These are phyloP conservation scores for Elegia similella DNA, from an alignment of 2,888 invertebrate genomes.

Conservation along the genomic window DNA sequence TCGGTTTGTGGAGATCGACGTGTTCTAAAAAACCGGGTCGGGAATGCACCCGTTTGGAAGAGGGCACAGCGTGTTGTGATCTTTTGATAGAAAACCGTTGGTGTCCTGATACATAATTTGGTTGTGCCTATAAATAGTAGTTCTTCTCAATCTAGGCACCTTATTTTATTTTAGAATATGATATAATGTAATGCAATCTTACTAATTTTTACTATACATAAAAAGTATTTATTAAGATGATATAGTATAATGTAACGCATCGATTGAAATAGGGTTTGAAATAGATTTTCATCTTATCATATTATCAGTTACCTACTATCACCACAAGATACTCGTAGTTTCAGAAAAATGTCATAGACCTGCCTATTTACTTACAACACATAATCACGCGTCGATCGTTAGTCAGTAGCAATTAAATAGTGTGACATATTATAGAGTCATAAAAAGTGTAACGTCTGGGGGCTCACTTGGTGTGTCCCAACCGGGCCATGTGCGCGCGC, in stretches of 20 bases:
- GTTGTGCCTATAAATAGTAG: no score
- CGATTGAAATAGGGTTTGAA: neutral
- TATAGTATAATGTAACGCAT: neutral
- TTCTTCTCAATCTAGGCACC: neutral
- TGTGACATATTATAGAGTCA: constrained; percentile 59
- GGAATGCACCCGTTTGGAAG: constrained; percentile 67
- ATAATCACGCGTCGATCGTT: constrained; percentile 12
- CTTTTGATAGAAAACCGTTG: constrained; percentile 10
- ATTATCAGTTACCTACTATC: neutral
- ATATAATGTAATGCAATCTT: neutral
- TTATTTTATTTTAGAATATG: no score
- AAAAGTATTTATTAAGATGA: no score
- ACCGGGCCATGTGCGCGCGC: constrained; percentile 79
- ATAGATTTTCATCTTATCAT: no score
- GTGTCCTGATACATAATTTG: neutral
- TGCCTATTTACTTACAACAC: neutral
- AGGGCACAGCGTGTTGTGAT: constrained; percentile 38
- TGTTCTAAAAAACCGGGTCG: constrained; percentile 68
- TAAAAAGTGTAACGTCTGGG: constrained; percentile 77
- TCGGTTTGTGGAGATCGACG: constrained; percentile 63
- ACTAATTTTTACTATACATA: no score
- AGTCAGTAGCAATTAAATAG: constrained; percentile 36
- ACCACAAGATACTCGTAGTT: neutral
- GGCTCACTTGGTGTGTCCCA: constrained; percentile 76
- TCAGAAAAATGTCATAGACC: neutral